Evolutionary conservation across 2,888 invertebrate genomes (phyloP), one percentile per base, ranked within the genome.

Genomic region (Lapara coniferarum): DNA sequence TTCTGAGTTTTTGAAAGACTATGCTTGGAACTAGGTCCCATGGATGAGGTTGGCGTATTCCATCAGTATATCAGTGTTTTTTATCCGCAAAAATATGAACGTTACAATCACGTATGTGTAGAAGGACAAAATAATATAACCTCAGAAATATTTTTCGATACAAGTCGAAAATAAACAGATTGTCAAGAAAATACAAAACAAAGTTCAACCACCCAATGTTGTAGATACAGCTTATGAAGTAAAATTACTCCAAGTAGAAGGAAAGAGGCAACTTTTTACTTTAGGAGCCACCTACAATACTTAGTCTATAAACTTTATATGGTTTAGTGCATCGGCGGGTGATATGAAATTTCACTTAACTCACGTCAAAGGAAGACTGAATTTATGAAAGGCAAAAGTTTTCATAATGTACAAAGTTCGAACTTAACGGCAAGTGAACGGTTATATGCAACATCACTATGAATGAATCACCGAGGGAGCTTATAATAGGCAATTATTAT

Each of bases 321-420:
- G 73, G 74, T 77, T 78, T 74, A 74, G 75, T 79, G 79, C 81
- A 80, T 75, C 79, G 77, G 72, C 68, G 71, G 74, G 71, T 80
- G 78, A 78, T 79, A 75, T 75, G 63, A 79, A 81, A 82, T 82
- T 83, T 81, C 77, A 82, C 82, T 82, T 79, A 78, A 77, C 74
- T 78, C 72, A 71, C 71, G 72, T 72, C 74, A 73, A 73, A 74
- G 73, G 70, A 75, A 69, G 69, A 74, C 72, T 73, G 74, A 81
- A 81, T 81, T 79, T 79, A 80, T 80, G 77, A 78, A 75, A 75
- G 72, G 76, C 71, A 70, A 63, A 76, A 81, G 77, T 71, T 81
- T 81, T 73, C 66, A 70, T 81, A 73, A 77, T 74, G 75, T 77
- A 71, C 46, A 71, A 77, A 75, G 71, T 78, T 69, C 66, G 56